Conservation (phyloP, 2,113 vertebrate species). For the Pygoscelis adeliae region DNA sequence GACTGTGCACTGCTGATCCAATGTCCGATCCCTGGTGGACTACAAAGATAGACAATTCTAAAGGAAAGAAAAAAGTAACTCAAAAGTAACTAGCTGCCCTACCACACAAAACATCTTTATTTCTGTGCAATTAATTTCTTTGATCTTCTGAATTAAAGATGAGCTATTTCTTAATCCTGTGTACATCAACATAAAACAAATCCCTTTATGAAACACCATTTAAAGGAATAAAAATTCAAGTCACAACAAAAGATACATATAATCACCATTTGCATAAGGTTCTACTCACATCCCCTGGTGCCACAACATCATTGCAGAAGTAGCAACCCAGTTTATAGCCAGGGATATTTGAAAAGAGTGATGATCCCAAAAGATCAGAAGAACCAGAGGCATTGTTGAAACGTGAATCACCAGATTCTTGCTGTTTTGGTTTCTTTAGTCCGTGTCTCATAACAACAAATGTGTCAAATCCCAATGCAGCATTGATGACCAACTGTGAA, state of each 20-base stretch:
- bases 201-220: background rate
- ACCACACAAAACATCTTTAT: background rate
- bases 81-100: background rate
- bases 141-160: background rate
- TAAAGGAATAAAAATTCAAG: background rate
- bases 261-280: background rate
- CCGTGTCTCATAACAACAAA: constrained; percentile 98
- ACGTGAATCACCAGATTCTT: constrained; percentile 57
- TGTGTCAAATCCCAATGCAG: constrained; percentile 95
- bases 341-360: constrained; percentile 96
- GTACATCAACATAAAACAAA: accelerated
- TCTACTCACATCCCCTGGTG: constrained; percentile 93
- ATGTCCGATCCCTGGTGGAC: constrained; percentile 94
- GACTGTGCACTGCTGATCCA: constrained; percentile 98
- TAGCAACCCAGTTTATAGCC: constrained; percentile 97
- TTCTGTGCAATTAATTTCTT: background rate
- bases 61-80: background rate
- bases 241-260: background rate
- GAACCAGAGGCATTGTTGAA: constrained; percentile 38
- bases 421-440: constrained; percentile 85
- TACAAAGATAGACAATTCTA: constrained; percentile 59
- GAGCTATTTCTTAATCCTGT: background rate
- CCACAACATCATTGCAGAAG: constrained; percentile 98
- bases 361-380: constrained; percentile 79
- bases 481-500: constrained; percentile 90